phyloP scores from a whole-genome alignment of 2,113 vertebrate genomes.

The Mandrillus leucophaeus region DNA sequence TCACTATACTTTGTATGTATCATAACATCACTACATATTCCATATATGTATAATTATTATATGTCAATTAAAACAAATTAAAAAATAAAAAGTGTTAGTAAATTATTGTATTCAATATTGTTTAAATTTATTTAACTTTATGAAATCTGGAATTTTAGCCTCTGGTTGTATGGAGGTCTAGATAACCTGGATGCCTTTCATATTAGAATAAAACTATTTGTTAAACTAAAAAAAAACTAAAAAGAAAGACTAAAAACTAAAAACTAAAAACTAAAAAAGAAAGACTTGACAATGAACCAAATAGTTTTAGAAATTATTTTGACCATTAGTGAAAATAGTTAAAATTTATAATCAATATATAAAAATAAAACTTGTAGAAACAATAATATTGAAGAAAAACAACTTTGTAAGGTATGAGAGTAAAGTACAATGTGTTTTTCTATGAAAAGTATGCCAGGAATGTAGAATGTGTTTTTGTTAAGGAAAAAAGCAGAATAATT shows the following conservation, averaged over 20 bases:
- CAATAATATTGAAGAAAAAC: background rate
- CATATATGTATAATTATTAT: too few relatives aligned
- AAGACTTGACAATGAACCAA: background rate
- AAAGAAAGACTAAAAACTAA: too few relatives aligned
- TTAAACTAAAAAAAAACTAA: background rate
- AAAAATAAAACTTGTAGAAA: background rate
- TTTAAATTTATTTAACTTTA: background rate
- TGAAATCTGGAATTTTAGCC: background rate
- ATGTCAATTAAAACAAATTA: too few relatives aligned
- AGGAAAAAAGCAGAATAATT: background rate
- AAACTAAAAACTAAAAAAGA: too few relatives aligned
- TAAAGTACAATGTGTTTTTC: background rate
- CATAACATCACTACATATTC: too few relatives aligned
- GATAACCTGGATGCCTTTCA: background rate
- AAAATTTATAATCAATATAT: background rate
- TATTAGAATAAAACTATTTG: background rate
- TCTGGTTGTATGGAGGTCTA: background rate
- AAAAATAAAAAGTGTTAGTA: background rate
- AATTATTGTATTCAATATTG: background rate
- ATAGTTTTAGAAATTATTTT: background rate
- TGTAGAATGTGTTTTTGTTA: background rate
- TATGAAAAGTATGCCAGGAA: background rate
- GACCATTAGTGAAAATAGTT: background rate
- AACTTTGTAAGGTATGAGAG: background rate
- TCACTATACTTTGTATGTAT: too few relatives aligned